A percentile compares a stretch with the other conserved stretches of the same genome.
phyloP scores from a whole-genome alignment of 2,113 vertebrate species.

The Lepidothrix coronata region DNA sequence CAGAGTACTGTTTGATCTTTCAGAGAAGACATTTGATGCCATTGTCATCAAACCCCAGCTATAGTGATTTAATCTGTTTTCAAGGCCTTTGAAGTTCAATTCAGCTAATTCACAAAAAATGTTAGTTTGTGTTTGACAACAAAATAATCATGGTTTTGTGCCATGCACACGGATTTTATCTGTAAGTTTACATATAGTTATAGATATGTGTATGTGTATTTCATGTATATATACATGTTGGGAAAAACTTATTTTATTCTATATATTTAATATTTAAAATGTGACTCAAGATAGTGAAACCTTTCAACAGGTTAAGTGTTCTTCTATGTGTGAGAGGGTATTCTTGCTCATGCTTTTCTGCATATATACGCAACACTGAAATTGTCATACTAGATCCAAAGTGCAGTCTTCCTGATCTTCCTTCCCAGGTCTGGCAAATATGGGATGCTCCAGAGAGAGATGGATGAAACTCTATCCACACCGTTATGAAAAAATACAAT shows the following conservation, averaged over 20 bases:
- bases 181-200: background rate
- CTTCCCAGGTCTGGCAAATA: background rate
- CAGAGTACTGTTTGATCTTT: background rate
- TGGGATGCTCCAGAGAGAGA: background rate
- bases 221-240: background rate
- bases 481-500: background rate
- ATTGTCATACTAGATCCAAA: background rate
- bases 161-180: background rate
- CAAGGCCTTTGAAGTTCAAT: slow-evolving; percentile 2
- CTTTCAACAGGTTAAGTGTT: background rate
- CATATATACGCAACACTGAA: background rate
- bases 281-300: background rate
- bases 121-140: background rate
- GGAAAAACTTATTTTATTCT: background rate
- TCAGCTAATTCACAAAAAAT: background rate
- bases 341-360: background rate
- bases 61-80: slow-evolving; percentile 23
- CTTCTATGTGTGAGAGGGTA: background rate
- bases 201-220: background rate
- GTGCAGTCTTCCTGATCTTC: background rate
- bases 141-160: background rate
- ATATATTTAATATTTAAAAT: background rate
- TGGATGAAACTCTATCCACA: background rate
- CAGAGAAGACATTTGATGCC: background rate
- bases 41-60: background rate